Evolutionary conservation across 2,113 vertebrate species (phyloP), one percentile per base, ranked within the genome.

Genomic region (Antechinus stuartii): DNA sequence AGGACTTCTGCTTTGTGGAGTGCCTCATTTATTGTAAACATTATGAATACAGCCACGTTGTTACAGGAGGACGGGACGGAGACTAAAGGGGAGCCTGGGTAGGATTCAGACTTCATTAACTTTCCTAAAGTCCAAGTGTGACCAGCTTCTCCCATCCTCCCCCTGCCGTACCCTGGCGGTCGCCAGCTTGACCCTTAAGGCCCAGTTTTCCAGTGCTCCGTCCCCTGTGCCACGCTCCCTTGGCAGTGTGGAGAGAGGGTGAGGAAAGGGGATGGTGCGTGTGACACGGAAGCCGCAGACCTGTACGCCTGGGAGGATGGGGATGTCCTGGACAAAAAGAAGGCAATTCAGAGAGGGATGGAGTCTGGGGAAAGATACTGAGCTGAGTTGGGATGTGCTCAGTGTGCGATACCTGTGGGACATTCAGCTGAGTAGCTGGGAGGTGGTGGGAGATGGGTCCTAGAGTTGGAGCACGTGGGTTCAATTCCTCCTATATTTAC

Each of bases 91-190:
- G 93, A 42, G 91, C 26, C 68, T 7, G 96, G 57, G 54, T 24
- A 97, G 96, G 61, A 94, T 76, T 95, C 57, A 97, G 52, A 95
- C 53, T 92, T 95, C 94, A 96, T 93, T 91, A 97, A 90, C 35
- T 19, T 76, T n/a, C 30, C 30, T 35, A 68, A 68, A 35, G 30
- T 30, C 12, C 61, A 68, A n/a, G 61, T 16, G 14, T 35, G 30
- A 68, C 56, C 57, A 61, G 27, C 0, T 35, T 61, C 10, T 61
- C 57, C 27, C 27, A 61, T 11, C 57, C 27, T 26, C 30, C 57
- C 27, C 57, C 49, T 49, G 49, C 49, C 49, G 49, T 49, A 7
- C 49, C 49, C 49, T 49, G 49, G 49, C 5, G 5, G 49, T 49
- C 6, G 5, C 50, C 57, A 30, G 57, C 2, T 30, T 61, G 57